These are phyloP conservation scores for Cacoxenus indagator DNA, from an alignment of 2,888 invertebrate species.

Conservation along the genomic window DNA sequence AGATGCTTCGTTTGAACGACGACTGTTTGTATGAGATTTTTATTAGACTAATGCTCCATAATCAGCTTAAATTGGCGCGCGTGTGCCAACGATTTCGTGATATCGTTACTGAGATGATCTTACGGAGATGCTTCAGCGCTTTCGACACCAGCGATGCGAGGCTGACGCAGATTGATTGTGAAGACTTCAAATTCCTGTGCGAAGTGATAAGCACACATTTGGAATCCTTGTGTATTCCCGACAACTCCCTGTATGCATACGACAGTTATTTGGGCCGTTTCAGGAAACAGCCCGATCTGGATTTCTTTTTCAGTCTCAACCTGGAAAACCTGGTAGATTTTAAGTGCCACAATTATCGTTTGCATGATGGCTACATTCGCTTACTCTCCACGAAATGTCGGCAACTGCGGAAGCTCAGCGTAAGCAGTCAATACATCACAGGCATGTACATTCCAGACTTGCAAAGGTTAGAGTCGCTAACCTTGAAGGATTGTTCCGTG, in stretches of 20 bases:
- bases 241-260: neutral
- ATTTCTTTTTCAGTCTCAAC: neutral
- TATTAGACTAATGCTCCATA: neutral
- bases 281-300: neutral
- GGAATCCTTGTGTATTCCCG: no score
- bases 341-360: neutral
- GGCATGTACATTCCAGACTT: neutral
- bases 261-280: slow-evolving; percentile 3
- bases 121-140: neutral
- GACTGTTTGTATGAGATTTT: slow-evolving; percentile 17
- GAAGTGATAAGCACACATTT: no score
- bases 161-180: neutral
- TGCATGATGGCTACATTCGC: slow-evolving; percentile 7
- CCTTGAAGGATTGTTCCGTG: neutral
- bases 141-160: neutral
- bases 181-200: no score
- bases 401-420: neutral
- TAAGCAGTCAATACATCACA: slow-evolving; percentile 2
- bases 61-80: neutral
- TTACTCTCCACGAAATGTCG: neutral
- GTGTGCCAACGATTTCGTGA: slow-evolving; percentile 6
- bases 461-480: neutral
- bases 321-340: neutral
- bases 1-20: slow-evolving; percentile 11
- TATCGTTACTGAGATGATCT: neutral